Evolutionary conservation across 1,140 invertebrate species (phyloP).

Genomic region (Harpegnathos saltator): DNA sequence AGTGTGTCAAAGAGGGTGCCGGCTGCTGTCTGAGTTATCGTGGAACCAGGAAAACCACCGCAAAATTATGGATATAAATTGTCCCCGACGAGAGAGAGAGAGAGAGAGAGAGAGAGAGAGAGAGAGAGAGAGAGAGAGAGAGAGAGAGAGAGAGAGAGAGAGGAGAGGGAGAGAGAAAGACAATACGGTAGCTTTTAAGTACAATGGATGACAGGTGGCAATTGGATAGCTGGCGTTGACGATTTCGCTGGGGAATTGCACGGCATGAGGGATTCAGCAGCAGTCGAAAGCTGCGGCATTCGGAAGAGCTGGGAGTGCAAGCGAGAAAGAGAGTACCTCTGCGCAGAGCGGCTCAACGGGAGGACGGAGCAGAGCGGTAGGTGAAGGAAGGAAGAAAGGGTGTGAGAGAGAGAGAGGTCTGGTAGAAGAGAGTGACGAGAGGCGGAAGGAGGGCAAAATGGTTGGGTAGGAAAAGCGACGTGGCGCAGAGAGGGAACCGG

Average conservation of each 20-base stretch:
- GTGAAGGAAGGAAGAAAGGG: background rate
- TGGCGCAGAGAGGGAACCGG: background rate
- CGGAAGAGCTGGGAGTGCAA: constrained; percentile 1
- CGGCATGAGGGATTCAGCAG: constrained; percentile 41
- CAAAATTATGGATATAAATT: constrained; percentile 48
- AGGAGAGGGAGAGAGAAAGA: too few species aligned
- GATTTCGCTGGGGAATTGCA: constrained; percentile 61
- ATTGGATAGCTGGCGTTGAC: constrained; percentile 69
- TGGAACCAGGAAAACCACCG: constrained; percentile 6
- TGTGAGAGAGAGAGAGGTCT: background rate
- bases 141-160: too few species aligned
- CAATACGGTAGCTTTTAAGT: constrained; percentile 46
- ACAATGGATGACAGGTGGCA: constrained; percentile 64
- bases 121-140: too few species aligned
- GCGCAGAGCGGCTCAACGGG: too few species aligned
- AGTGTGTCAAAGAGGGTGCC: background rate
- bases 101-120: too few species aligned
- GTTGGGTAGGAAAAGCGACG: constrained; percentile 47
- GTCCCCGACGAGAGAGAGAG: background rate
- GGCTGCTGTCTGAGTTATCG: background rate
- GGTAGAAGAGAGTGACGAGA: constrained; percentile 25
- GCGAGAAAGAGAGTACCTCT: constrained; percentile 37
- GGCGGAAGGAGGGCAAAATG: background rate
- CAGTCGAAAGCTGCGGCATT: constrained; percentile 39
- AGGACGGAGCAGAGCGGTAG: too few species aligned